These are phyloP conservation scores for Drosophila triauraria DNA, from an alignment of 1,140 invertebrate species.

Conservation along the genomic window DNA sequence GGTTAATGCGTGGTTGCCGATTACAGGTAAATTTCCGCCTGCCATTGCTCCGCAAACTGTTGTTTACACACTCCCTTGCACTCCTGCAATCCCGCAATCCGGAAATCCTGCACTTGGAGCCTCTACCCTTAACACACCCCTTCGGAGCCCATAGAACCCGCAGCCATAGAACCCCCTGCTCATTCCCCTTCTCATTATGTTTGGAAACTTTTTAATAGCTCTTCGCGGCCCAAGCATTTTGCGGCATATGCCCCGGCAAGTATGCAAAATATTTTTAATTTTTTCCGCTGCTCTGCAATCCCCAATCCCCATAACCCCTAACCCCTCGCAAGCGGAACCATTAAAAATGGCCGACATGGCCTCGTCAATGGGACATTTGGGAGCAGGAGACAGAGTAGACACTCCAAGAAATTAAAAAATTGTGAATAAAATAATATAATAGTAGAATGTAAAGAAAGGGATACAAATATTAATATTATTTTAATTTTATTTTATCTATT, in stretches of 20 bases:
- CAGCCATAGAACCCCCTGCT: not conserved
- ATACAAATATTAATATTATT: no score
- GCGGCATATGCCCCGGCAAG: slow-evolving; percentile 46
- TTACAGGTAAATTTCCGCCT: slow-evolving; percentile 66
- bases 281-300: slow-evolving; percentile 43
- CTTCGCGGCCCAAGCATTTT: slow-evolving; percentile 61
- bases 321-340: slow-evolving; percentile 53
- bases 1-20: slow-evolving; percentile 52
- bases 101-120: no score
- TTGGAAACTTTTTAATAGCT: slow-evolving; percentile 68
- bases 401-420: slow-evolving; percentile 2
- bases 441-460: no score
- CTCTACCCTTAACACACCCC: not conserved
- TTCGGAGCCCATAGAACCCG: not conserved
- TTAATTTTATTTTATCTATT: not conserved
- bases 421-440: no score
- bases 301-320: not conserved
- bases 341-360: slow-evolving; percentile 70
- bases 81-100: not conserved
- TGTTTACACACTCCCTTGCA: slow-evolving; percentile 15
- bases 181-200: slow-evolving; percentile 24
- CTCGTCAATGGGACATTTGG: slow-evolving; percentile 72
- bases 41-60: slow-evolving; percentile 45
- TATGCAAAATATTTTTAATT: slow-evolving; percentile 61
- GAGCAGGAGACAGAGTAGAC: slow-evolving; percentile 34